These are phyloP conservation scores for Catocala nupta DNA, from an alignment of 2,888 invertebrate genomes.

Conservation along the genomic window DNA sequence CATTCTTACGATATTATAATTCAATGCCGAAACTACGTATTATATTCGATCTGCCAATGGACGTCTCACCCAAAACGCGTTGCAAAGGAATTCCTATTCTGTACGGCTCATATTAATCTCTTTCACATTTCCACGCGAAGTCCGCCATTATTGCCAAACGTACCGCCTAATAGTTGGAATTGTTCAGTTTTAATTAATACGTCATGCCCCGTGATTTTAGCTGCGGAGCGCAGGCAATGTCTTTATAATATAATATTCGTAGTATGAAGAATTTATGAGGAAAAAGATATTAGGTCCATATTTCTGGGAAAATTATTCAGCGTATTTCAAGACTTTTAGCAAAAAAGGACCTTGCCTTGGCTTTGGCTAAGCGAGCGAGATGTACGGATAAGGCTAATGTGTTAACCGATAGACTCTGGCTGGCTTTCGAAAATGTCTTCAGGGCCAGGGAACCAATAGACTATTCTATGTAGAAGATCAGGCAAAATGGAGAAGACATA, in stretches of 20 bases:
- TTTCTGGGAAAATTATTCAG: neutral
- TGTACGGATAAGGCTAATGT: too few species aligned
- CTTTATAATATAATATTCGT: constrained; percentile 10
- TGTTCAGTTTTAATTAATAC: constrained; percentile 75
- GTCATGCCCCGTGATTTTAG: constrained; percentile 53
- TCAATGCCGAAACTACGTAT: too few species aligned
- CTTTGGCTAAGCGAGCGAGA: too few species aligned
- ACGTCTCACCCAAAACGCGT: constrained; percentile 55
- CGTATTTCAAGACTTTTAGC: neutral
- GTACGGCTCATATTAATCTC: constrained; percentile 79
- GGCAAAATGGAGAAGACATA: too few species aligned
- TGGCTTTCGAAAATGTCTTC: too few species aligned
- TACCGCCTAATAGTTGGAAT: constrained; percentile 72
- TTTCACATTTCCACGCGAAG: constrained; percentile 73
- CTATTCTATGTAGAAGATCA: too few species aligned
- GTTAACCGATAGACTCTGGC: too few species aligned
- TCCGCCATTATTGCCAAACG: constrained; percentile 68
- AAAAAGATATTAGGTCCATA: neutral
- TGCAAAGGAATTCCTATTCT: constrained; percentile 76
- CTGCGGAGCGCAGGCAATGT: constrained; percentile 6
- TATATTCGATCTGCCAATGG: constrained; percentile 42
- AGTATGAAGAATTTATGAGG: constrained; percentile 7
- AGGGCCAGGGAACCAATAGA: too few species aligned
- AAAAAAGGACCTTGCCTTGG: too few species aligned
- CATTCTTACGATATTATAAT: too few species aligned